These are phyloP conservation scores for Parasteatoda lunata DNA, from an alignment of 2,888 invertebrate species.

Conservation along the genomic window DNA sequence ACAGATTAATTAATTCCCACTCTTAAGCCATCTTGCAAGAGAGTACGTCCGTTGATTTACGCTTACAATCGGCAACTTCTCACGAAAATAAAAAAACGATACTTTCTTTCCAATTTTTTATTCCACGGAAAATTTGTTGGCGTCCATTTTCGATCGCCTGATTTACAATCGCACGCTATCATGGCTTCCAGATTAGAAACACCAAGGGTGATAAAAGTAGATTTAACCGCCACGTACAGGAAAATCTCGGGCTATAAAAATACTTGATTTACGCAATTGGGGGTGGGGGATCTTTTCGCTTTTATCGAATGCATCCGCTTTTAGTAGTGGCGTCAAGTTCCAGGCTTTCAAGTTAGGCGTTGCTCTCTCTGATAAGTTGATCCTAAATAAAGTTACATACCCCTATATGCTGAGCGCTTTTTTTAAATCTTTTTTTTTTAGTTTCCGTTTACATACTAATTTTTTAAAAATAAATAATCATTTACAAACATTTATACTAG, in stretches of 20 bases:
- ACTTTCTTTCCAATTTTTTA: not conserved
- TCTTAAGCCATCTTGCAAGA: not conserved
- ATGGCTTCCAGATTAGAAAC: not conserved
- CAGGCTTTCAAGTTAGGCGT: too few species aligned
- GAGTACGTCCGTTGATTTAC: not conserved
- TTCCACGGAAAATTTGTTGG: not conserved
- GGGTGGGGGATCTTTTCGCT: not conserved
- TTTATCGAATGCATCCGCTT: too few species aligned
- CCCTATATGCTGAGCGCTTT: too few species aligned
- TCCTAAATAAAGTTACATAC: too few species aligned
- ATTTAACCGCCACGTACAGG: not conserved
- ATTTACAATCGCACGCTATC: not conserved
- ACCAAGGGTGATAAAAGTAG: not conserved
- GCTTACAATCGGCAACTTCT: not conserved
- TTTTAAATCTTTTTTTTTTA: too few species aligned
- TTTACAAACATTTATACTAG: too few species aligned
- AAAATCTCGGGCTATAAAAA: conserved; percentile 1
- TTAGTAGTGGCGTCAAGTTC: too few species aligned
- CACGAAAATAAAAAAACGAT: not conserved
- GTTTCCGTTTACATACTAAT: too few species aligned
- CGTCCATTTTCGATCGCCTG: not conserved
- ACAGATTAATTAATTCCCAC: not conserved
- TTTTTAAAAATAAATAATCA: too few species aligned
- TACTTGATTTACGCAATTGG: conserved; percentile 3
- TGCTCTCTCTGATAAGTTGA: too few species aligned